Base-by-base conservation (phyloP, 2,113 vertebrate species). In the Piaya cayana region DNA sequence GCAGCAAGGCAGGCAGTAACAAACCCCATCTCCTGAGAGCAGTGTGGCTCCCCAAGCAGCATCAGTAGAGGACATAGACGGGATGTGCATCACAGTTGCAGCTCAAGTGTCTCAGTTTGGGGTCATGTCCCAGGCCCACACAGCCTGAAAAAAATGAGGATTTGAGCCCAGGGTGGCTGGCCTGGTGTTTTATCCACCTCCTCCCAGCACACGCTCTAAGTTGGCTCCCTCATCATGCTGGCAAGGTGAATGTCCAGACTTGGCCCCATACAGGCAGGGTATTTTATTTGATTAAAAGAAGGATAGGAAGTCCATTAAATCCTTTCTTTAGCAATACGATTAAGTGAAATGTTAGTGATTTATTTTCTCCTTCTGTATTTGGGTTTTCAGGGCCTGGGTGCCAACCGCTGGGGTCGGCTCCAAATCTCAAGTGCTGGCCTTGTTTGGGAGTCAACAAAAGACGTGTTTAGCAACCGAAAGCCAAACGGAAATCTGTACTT, bases 241-340 rank as follows among this genome's bases (percentile, higher is more conserved):
- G 43, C 39, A 17, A 93, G 96, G 92, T 87, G 88, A 77, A 58
- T 11, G 68, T 88, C 94, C 94, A 96, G 84, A 65, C 86, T n/a
- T 7, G 7, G 82, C 81, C 88, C 64, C 13, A 19, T 30, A 81
- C 86, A 20, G 96, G 94, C 69, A 78, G 93, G 92, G 80, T 79
- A 84, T 97, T 96, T 93, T 93, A 92, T 95, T 96, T 62, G 95
- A 95, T 97, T 93, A 94, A 92, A 90, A 88, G 92, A 58, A 96
- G 93, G 93, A 77, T 1, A 29, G 89, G 96, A 96, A 98, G 97
- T 98, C 95, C 97, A 97, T 98, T 98, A 98, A 98, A 98, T 96
- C 97, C 96, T 97, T 98, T 97, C 93, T 97, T 97, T 96, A 42
- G 88, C 96, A 97, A 93, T 95, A 91, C 39, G 53, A 97, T 82